phyloP scores from a whole-genome alignment of 2,888 invertebrate species.

The Diachrysia chrysitis region DNA sequence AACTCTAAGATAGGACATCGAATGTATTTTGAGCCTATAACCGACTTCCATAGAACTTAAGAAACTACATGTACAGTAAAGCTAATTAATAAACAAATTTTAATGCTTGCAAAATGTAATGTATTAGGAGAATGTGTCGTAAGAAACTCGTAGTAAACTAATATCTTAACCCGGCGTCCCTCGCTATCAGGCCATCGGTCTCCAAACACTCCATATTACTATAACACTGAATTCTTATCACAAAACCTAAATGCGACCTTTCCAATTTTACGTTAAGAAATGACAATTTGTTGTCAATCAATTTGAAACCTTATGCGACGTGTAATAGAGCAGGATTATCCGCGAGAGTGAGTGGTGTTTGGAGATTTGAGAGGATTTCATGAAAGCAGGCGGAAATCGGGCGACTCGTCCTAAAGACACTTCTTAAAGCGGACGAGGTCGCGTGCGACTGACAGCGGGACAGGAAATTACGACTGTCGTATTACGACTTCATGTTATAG shows the following conservation, averaged over 20 bases:
- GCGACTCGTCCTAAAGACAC: conserved; percentile 70
- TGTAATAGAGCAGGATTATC: conserved; percentile 23
- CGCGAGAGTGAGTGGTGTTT: conserved; percentile 21
- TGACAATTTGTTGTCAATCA: conserved; percentile 25
- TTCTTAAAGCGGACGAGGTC: conserved; percentile 47
- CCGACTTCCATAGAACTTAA: too few species aligned
- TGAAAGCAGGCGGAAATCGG: conserved; percentile 75
- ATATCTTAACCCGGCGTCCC: background rate
- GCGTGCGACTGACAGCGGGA: conserved; percentile 36
- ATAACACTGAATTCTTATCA: conserved; percentile 66
- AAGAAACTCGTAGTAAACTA: background rate
- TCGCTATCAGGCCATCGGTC: background rate
- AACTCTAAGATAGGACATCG: too few species aligned
- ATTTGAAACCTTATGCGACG: conserved; percentile 19
- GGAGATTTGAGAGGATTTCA: conserved; percentile 59
- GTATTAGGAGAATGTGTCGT: background rate
- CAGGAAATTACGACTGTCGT: background rate
- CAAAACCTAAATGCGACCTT: conserved; percentile 67
- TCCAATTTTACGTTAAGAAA: conserved; percentile 64
- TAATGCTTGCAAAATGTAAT: background rate
- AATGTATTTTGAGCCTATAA: too few species aligned
- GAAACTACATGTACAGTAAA: background rate
- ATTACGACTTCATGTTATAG: background rate
- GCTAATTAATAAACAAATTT: background rate
- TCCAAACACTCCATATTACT: conserved; percentile 16